Base-by-base conservation (phyloP, 2,888 invertebrate species). In the Pristionchus arcanus region DNA sequence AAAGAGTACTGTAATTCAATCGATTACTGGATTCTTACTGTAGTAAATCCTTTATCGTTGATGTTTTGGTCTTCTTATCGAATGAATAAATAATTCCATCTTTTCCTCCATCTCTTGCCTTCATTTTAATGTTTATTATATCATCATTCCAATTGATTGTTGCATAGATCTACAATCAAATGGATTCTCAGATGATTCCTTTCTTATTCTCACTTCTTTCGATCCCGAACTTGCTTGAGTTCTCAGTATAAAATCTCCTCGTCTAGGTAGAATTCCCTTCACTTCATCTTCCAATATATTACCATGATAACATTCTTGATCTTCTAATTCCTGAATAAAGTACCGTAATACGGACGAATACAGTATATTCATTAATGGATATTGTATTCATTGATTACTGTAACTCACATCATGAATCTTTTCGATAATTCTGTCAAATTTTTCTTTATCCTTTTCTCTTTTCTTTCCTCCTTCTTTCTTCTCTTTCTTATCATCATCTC, bases 191-290 rank as follows among this genome's bases (percentile, higher is more conserved):
- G n/a, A 25, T 28, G 7, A 5, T 28, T n/a, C 25, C 68, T 53
- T 53, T 53, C 49, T 13, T 53, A 7, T 53, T 53, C 49, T 77
- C 37, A 83, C 83, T 4, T 49, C 53, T 53, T 83, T 83, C 25
- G 16, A 13, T 83, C 83, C 83, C 16, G n/a, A 7, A 25, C n/a
- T 15, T 2, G 7, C 7, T 37, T 25, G 15, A 7, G n/a, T 49
- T 53, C 83, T 9, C 4, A 83, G 53, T 2, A 83, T 53, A n/a
- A 49, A 83, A n/a, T 83, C 83, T 42, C 83, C 83, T 19, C 37
- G 9, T 42, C 16, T 83, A 11, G 31, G 42, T 19, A 83, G 21
- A n/a, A n/a, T n/a, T n/a, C n/a, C n/a, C n/a, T n/a, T n/a, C n/a
- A n/a, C n/a, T n/a, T n/a, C n/a, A n/a, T n/a, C n/a, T n/a, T n/a